phyloP scores from a whole-genome alignment of 1,140 invertebrate genomes.

The Wiebesia pumilae region DNA sequence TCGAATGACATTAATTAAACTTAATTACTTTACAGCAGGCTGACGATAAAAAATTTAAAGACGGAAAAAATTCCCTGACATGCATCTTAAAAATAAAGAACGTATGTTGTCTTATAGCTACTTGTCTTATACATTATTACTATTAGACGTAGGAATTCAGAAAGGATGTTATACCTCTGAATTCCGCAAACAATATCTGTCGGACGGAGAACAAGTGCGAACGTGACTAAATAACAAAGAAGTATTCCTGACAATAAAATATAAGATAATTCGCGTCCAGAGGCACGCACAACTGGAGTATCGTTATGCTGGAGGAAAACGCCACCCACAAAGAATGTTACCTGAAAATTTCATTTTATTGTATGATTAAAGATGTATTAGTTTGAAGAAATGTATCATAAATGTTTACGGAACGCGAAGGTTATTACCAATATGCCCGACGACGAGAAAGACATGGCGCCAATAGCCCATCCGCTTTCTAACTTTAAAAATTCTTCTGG shows the following conservation, averaged over 20 bases:
- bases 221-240: constrained; percentile 92
- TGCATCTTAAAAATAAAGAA: background rate
- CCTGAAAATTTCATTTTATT: constrained; percentile 61
- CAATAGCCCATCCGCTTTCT: constrained; percentile 90
- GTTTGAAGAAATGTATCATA: background rate
- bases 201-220: constrained; percentile 86
- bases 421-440: constrained; percentile 85
- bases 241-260: constrained; percentile 91
- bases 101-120: background rate
- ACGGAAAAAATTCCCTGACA: background rate
- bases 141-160: background rate
- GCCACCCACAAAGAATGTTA: constrained; percentile 77
- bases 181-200: constrained; percentile 85
- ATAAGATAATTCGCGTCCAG: constrained; percentile 91
- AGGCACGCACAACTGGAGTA: constrained; percentile 92
- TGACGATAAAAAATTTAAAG: background rate
- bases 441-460: constrained; percentile 88
- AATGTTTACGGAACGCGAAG: background rate
- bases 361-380: background rate
- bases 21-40: background rate
- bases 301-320: constrained; percentile 87
- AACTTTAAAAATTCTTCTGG: constrained; percentile 89
- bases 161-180: constrained; percentile 79
- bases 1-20: background rate
- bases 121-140: background rate